Evolutionary conservation across 2,797 vertebrate genomes (phyloP).

Genomic region (Brachyrhaphis roseni): DNA sequence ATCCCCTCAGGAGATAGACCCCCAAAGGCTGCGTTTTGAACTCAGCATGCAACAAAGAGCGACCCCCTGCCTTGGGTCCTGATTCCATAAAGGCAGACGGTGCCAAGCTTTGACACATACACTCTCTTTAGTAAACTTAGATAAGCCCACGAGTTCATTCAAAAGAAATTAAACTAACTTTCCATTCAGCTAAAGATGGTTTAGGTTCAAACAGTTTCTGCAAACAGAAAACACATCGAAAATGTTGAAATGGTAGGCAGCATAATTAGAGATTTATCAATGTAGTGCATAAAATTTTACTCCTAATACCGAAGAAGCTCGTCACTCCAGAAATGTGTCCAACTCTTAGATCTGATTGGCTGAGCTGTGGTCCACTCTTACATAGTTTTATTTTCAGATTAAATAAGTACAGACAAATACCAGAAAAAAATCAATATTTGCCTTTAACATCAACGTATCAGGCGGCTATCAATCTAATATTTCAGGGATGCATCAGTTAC

Average conservation of each 20-base stretch:
- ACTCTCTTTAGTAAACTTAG: slow-evolving; percentile 40
- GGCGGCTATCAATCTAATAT: slow-evolving; percentile 12
- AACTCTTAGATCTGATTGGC: slow-evolving; percentile 36
- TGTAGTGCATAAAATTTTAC: neutral
- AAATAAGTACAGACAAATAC: slow-evolving; percentile 71
- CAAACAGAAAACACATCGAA: neutral
- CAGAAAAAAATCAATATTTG: slow-evolving; percentile 37
- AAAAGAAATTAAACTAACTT: slow-evolving; percentile 18
- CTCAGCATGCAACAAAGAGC: slow-evolving; percentile 79
- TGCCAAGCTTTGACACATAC: slow-evolving; percentile 32
- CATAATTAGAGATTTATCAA: neutral
- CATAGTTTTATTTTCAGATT: slow-evolving; percentile 77
- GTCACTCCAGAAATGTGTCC: slow-evolving; percentile 32
- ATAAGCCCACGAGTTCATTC: slow-evolving; percentile 41
- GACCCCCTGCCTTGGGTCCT: slow-evolving; percentile 52
- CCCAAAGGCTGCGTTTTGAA: slow-evolving; percentile 78
- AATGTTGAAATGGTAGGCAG: neutral
- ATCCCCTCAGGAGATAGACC: slow-evolving; percentile 57
- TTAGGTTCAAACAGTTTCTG: neutral
- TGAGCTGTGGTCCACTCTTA: slow-evolving; percentile 47
- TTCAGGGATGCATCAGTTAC: slow-evolving; percentile 23
- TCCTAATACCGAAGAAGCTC: slow-evolving; percentile 31
- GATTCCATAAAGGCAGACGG: slow-evolving; percentile 57
- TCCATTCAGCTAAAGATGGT: slow-evolving; percentile 21
- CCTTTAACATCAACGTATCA: slow-evolving; percentile 17